Conservation (phyloP, 2,888 invertebrate genomes). For the Drosophila neotestacea region DNA sequence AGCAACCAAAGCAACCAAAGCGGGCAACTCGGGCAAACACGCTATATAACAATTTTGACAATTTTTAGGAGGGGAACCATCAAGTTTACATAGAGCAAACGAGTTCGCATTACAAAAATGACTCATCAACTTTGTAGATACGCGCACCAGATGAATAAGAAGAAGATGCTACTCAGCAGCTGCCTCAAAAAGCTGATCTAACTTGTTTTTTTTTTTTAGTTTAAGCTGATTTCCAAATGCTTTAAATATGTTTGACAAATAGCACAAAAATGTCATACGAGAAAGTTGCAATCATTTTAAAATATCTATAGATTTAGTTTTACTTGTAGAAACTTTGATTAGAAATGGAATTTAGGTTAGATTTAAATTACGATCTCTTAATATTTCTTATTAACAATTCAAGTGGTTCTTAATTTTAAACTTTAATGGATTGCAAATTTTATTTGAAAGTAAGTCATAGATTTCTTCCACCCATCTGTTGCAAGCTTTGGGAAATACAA, state of each 20-base stretch:
- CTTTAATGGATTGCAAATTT: background rate
- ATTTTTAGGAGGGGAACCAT: conserved; percentile 54
- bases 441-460: too few relatives aligned
- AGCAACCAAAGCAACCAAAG: conserved; percentile 8
- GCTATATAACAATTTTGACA: conserved; percentile 78
- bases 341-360: background rate
- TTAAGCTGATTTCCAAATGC: conserved; percentile 22
- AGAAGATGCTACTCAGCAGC: conserved; percentile 36
- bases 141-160: conserved; percentile 8
- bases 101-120: conserved; percentile 67
- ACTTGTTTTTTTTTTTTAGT: conserved; percentile 40
- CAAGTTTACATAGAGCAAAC: conserved; percentile 59
- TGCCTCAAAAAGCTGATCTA: conserved; percentile 36
- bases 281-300: conserved; percentile 44
- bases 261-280: conserved; percentile 29
- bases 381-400: too few relatives aligned
- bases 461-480: too few relatives aligned
- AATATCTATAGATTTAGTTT: conserved; percentile 6
- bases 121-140: conserved; percentile 57
- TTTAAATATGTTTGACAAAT: conserved; percentile 26
- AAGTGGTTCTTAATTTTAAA: too few relatives aligned
- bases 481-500: too few relatives aligned
- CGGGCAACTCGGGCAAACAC: conserved; percentile 54
- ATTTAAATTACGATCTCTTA: background rate
- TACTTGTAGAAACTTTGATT: background rate